Conservation (phyloP, 2,113 vertebrate species). For the Pelobates fuscus region DNA sequence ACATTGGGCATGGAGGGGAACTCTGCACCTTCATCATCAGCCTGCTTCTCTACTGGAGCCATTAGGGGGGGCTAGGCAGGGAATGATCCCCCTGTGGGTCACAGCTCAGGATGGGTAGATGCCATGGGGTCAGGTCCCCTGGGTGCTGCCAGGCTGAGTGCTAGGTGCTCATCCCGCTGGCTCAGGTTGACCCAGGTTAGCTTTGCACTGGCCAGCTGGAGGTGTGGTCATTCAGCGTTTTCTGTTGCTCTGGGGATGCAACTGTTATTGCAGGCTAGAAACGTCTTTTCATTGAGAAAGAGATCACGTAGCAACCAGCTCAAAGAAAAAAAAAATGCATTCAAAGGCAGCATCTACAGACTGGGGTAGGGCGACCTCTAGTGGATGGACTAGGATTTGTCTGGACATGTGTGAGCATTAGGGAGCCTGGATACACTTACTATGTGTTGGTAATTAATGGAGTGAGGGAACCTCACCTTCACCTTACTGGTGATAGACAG, state of each 20-base stretch:
- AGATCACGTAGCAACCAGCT: slow-evolving; percentile 54
- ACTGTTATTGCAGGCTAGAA: slow-evolving; percentile 49
- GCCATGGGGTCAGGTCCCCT: neutral
- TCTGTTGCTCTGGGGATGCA: slow-evolving; percentile 42
- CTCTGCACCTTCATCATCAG: slow-evolving; percentile 6
- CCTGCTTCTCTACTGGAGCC: slow-evolving; percentile 36
- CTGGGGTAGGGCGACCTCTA: slow-evolving; percentile 47
- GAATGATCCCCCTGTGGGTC: slow-evolving; percentile 17
- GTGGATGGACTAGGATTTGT: slow-evolving; percentile 6
- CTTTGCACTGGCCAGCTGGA: slow-evolving; percentile 10
- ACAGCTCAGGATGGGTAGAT: slow-evolving; percentile 15
- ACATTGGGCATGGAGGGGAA: neutral
- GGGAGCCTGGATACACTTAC: no score
- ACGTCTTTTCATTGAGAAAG: slow-evolving; percentile 58
- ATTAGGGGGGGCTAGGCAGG: slow-evolving; percentile 43
- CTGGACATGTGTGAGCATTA: no score
- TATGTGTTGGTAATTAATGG: no score
- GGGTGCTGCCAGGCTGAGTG: neutral
- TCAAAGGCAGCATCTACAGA: slow-evolving; percentile 38
- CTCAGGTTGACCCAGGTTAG: slow-evolving; percentile 18
- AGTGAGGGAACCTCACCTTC: no score
- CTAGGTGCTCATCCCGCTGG: slow-evolving; percentile 11
- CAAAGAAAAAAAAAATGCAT: slow-evolving; percentile 23
- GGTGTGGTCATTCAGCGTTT: slow-evolving; percentile 40
- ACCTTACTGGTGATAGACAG: no score